A percentile compares a stretch with the other conserved stretches of the same genome.
These are phyloP conservation scores for Drosophila mimica DNA, from an alignment of 2,888 invertebrate genomes.

Conservation along the genomic window DNA sequence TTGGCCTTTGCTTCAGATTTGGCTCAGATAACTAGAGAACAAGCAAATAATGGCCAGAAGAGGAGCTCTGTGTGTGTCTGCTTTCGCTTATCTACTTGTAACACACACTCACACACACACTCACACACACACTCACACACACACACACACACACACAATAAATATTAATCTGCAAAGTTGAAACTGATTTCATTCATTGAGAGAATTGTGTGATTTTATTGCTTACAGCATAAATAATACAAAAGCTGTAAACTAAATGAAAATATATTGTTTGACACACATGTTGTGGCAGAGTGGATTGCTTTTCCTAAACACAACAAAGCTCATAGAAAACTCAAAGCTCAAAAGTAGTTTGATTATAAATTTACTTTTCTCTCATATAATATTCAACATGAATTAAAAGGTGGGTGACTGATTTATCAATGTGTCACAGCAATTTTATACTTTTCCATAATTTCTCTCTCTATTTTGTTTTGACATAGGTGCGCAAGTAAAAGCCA, in stretches of 20 bases:
- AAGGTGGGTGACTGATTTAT: neutral
- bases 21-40: slow-evolving; percentile 27
- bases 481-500: slow-evolving; percentile 2
- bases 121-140: neutral
- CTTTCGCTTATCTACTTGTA: slow-evolving; percentile 39
- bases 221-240: neutral
- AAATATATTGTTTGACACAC: neutral
- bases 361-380: neutral
- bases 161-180: slow-evolving; percentile 34
- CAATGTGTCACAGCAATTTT: slow-evolving; percentile 42
- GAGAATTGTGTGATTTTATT: slow-evolving; percentile 18
- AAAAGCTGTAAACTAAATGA: neutral
- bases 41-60: slow-evolving; percentile 16
- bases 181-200: slow-evolving; percentile 39
- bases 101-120: slow-evolving; percentile 1
- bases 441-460: neutral
- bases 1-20: slow-evolving; percentile 46
- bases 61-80: neutral
- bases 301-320: neutral
- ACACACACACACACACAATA: slow-evolving; percentile 5
- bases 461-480: neutral
- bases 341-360: neutral
- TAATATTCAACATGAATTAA: neutral
- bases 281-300: neutral
- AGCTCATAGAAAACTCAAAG: neutral